Conservation (phyloP, 2,888 invertebrate species). For the Imbricaverruca yamaguchii region DNA sequence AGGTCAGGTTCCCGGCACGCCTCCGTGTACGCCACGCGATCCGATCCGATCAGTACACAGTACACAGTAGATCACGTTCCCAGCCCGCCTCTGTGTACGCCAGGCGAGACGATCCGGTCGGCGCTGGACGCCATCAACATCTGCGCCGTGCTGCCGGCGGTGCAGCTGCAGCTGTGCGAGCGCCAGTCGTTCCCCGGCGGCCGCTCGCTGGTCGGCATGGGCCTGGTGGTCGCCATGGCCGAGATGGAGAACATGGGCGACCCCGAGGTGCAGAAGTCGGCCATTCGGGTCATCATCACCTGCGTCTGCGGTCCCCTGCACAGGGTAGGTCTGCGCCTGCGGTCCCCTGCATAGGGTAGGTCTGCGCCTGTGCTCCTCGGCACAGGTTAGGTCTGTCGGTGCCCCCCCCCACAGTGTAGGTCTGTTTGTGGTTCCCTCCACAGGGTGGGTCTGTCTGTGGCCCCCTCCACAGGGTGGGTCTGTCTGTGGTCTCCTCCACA, state of each 20-base stretch:
- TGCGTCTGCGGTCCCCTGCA: slow-evolving; percentile 87
- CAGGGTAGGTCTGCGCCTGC: slow-evolving; percentile 51
- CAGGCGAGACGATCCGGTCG: slow-evolving; percentile 56
- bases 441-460: too few species aligned
- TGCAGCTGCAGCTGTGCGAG: slow-evolving; percentile 50
- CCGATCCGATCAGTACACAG: too few species aligned
- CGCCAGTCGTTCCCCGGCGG: slow-evolving; percentile 55
- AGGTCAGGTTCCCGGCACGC: too few species aligned
- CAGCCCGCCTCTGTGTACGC: too few species aligned
- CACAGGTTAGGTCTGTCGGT: too few species aligned
- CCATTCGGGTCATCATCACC: slow-evolving; percentile 81
- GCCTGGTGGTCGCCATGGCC: slow-evolving; percentile 69
- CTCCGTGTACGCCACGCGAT: too few species aligned
- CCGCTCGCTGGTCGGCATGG: slow-evolving; percentile 54
- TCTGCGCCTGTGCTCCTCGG: too few species aligned
- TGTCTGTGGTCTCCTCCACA: too few species aligned
- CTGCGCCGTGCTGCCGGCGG: slow-evolving; percentile 76
- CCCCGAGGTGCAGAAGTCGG: slow-evolving; percentile 84
- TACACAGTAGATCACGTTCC: too few species aligned
- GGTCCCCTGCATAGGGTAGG: slow-evolving; percentile 36
- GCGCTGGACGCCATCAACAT: slow-evolving; percentile 79
- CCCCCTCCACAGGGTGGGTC: too few species aligned
- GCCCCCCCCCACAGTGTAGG: too few species aligned
- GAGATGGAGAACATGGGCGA: slow-evolving; percentile 83
- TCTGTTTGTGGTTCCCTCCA: too few species aligned